Percentiles rank a stretch among this genome's conserved stretches.
Evolutionary conservation across 2,797 vertebrate species (phyloP).

Genomic region (Dendrocincla tyrannina): DNA sequence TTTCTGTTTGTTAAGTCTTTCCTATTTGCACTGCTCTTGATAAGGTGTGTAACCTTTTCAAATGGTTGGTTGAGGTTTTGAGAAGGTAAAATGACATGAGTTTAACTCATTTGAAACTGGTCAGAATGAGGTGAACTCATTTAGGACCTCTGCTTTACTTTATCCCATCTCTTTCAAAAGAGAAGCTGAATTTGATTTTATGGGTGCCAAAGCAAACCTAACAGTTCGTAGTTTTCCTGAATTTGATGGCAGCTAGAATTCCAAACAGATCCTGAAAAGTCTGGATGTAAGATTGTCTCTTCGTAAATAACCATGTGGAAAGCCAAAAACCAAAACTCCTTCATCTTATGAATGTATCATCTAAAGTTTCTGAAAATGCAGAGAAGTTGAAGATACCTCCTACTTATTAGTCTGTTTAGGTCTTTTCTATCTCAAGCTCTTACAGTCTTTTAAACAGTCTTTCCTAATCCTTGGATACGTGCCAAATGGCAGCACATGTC

Average conservation of each 20-base stretch:
- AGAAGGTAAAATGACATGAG: neutral
- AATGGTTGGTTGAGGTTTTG: neutral
- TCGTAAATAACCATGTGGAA: neutral
- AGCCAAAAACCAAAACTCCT: neutral
- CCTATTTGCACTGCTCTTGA: conserved; percentile 9
- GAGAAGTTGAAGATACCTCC: neutral
- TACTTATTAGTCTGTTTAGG: neutral
- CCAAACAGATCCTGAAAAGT: neutral
- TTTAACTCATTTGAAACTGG: conserved; percentile 29
- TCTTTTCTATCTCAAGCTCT: neutral
- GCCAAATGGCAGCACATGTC: conserved; percentile 15
- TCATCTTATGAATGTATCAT: neutral
- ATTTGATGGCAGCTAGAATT: neutral
- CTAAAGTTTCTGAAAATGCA: neutral
- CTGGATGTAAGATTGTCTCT: neutral
- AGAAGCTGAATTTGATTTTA: neutral
- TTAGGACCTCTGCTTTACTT: neutral
- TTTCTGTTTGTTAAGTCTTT: neutral
- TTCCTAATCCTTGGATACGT: conserved; percentile 26
- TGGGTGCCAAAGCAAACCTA: neutral
- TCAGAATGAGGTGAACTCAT: neutral
- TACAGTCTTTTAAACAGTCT: conserved; percentile 27
- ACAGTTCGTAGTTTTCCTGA: neutral
- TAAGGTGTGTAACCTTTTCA: conserved; percentile 6
- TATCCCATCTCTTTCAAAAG: neutral